Evolutionary conservation across 2,888 invertebrate genomes (phyloP).

Genomic region (Perizoma affinitatum): DNA sequence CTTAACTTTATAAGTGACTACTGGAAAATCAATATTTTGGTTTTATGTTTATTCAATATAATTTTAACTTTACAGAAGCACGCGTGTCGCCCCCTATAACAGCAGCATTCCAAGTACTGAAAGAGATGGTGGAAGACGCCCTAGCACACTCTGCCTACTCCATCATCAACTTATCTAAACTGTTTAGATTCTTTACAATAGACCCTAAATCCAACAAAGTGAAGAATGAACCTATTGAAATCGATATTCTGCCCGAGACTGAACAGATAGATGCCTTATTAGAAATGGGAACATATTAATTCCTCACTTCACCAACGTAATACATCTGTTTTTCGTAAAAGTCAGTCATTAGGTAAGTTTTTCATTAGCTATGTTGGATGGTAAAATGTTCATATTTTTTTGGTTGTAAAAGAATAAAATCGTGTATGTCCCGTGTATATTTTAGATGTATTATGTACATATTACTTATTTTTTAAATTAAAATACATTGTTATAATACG

Average conservation of each 20-base stretch:
- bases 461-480: slow-evolving; percentile 12
- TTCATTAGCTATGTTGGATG: no score
- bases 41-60: neutral
- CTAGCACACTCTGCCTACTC: slow-evolving; percentile 88
- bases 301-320: neutral
- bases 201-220: slow-evolving; percentile 59
- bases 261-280: slow-evolving; percentile 77
- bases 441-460: slow-evolving; percentile 16
- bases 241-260: slow-evolving; percentile 75
- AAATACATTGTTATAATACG: slow-evolving; percentile 7
- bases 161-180: slow-evolving; percentile 84
- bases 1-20: no score
- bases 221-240: slow-evolving; percentile 66
- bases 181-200: slow-evolving; percentile 79
- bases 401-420: slow-evolving; percentile 2
- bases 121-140: slow-evolving; percentile 87
- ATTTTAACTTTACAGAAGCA: slow-evolving; percentile 72
- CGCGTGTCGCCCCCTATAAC: slow-evolving; percentile 77
- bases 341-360: no score
- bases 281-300: slow-evolving; percentile 69
- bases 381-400: no score
- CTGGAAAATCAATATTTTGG: no score
- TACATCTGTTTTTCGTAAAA: no score
- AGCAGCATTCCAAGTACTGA: slow-evolving; percentile 85
- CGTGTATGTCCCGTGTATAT: slow-evolving; percentile 10